phyloP scores from a whole-genome alignment of 2,797 vertebrate species.

The Coregonus ussuriensis region DNA sequence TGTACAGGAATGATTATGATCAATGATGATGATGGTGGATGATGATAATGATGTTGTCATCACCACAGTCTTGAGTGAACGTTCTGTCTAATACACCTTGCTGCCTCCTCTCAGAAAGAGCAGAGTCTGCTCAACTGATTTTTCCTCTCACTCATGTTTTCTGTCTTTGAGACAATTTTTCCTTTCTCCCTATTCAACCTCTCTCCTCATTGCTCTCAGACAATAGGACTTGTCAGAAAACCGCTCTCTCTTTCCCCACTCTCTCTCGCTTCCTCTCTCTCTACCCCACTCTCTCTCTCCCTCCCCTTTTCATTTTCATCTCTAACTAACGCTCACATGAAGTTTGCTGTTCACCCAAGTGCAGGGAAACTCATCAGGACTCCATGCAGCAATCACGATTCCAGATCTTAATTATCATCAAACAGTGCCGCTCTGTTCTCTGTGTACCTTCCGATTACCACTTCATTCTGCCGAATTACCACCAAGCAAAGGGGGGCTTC shows the following conservation, averaged over 20 bases:
- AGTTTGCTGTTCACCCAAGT: conserved; percentile 22
- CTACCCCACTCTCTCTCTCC: not conserved
- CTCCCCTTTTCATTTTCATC: not conserved
- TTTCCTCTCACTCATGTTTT: not conserved
- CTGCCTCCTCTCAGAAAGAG: not conserved
- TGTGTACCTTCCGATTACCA: conserved; percentile 28
- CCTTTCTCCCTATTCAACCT: not conserved
- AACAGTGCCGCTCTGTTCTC: conserved; percentile 26
- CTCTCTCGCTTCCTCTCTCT: not conserved
- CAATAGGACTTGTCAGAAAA: conserved; percentile 1
- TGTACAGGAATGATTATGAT: not conserved
- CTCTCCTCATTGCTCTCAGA: conserved; percentile 6
- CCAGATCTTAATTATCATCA: conserved; percentile 37
- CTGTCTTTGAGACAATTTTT: not conserved
- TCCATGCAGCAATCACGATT: conserved; percentile 18
- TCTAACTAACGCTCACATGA: conserved; percentile 23
- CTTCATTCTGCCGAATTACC: conserved; percentile 19
- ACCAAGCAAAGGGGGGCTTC: not conserved
- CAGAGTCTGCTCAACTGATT: not conserved
- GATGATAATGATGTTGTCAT: not conserved
- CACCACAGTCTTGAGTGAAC: not conserved
- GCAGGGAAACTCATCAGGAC: conserved; percentile 29
- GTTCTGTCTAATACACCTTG: not conserved
- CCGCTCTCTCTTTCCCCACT: not conserved
- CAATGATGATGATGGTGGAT: not conserved